phyloP scores from a whole-genome alignment of 2,888 invertebrate species.

The Empis stercorea region DNA sequence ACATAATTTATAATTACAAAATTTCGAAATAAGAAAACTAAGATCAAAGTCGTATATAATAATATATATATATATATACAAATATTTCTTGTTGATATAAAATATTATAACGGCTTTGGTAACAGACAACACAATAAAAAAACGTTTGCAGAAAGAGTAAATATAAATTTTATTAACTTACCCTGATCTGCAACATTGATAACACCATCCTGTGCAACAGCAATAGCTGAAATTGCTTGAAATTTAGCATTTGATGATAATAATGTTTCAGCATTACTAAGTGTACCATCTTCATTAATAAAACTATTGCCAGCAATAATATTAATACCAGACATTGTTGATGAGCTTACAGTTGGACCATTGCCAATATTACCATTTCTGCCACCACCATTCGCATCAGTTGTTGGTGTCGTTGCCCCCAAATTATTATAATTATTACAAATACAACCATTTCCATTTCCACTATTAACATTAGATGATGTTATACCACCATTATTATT shows the following conservation, averaged over 20 bases:
- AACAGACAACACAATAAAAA: too few relatives aligned
- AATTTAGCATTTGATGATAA: slow-evolving; percentile 84
- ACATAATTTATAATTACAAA: too few relatives aligned
- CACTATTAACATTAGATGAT: slow-evolving; percentile 3
- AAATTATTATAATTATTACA: not conserved
- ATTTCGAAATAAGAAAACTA: too few relatives aligned
- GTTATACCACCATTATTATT: slow-evolving; percentile 28
- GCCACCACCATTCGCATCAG: slow-evolving; percentile 17
- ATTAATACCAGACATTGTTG: slow-evolving; percentile 10
- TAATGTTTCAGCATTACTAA: slow-evolving; percentile 68
- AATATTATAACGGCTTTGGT: too few relatives aligned
- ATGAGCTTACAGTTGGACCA: slow-evolving; percentile 10
- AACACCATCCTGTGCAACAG: slow-evolving; percentile 91
- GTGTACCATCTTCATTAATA: slow-evolving; percentile 31
- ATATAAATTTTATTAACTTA: slow-evolving; percentile 29
- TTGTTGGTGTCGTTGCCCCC: slow-evolving; percentile 27
- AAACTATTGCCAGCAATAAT: slow-evolving; percentile 9
- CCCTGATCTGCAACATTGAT: slow-evolving; percentile 93
- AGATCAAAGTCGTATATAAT: too few relatives aligned
- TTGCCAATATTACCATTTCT: slow-evolving; percentile 26
- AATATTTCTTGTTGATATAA: not conserved
- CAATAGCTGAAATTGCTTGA: slow-evolving; percentile 75
- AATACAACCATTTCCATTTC: too few relatives aligned
- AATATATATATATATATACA: too few relatives aligned
- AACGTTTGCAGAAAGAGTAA: not conserved